These are phyloP conservation scores for Scartelaos histophorus DNA, from an alignment of 2,113 vertebrate species.

Conservation along the genomic window DNA sequence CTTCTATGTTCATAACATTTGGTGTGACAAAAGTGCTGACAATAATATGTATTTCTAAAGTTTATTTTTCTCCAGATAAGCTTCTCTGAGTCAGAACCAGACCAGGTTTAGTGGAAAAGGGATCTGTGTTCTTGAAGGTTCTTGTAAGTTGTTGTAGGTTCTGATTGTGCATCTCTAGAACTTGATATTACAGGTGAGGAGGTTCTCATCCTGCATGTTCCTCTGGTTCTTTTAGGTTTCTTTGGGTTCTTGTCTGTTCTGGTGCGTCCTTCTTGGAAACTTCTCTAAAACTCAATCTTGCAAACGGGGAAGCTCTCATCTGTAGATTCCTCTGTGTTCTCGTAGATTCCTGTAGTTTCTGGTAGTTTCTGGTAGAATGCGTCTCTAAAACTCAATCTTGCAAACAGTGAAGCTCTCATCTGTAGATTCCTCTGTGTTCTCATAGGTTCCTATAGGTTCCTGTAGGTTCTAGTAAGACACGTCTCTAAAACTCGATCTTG, in stretches of 20 bases:
- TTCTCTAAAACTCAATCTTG: neutral
- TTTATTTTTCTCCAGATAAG: too few relatives aligned
- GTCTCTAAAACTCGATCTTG: constrained; percentile 96
- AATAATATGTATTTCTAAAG: too few relatives aligned
- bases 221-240: neutral
- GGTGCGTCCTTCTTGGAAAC: too few relatives aligned
- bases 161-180: neutral
- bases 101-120: neutral
- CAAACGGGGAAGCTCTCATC: neutral
- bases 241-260: neutral
- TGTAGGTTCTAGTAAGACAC: neutral
- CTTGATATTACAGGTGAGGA: too few relatives aligned
- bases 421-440: neutral
- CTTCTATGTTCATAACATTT: too few relatives aligned
- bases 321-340: neutral
- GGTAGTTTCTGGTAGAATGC: neutral
- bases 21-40: too few relatives aligned
- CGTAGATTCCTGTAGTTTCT: neutral
- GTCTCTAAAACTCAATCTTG: neutral
- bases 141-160: neutral
- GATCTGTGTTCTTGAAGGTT: neutral
- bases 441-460: too few relatives aligned
- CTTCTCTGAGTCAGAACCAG: too few relatives aligned
- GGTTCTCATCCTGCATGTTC: neutral
- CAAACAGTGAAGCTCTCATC: neutral